Percentiles rank a stretch among this genome's conserved stretches.
phyloP scores from a whole-genome alignment of 2,797 vertebrate species.

The Ciconia nigra region DNA sequence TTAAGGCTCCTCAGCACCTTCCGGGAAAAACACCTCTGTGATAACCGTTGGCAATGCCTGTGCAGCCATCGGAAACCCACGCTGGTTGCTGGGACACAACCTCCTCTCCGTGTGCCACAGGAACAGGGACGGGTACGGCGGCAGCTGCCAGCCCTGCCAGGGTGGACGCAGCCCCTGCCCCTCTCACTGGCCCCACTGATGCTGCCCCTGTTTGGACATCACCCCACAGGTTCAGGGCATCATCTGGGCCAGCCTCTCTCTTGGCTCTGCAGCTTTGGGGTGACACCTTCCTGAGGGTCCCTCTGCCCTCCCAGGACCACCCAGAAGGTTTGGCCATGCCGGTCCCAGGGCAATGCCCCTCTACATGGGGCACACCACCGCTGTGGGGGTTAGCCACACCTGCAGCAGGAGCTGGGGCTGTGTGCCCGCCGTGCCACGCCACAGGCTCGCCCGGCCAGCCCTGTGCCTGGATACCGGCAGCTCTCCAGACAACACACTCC shows the following conservation, averaged over 20 bases:
- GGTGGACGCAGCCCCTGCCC: not conserved
- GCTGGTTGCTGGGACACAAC: not conserved
- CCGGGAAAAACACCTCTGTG: fast-evolving
- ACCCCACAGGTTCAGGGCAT: fast-evolving
- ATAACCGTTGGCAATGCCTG: fast-evolving
- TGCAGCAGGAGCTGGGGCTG: not conserved
- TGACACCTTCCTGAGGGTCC: not conserved
- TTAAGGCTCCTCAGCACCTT: not conserved
- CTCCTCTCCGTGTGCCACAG: fast-evolving
- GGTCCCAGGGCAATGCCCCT: fast-evolving
- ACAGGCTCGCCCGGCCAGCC: not conserved
- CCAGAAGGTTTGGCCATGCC: fast-evolving
- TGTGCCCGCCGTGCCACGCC: fast-evolving
- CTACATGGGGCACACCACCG: fast-evolving
- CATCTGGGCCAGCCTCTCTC: fast-evolving
- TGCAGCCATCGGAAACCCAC: fast-evolving
- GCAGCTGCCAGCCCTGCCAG: not conserved
- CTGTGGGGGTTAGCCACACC: fast-evolving
- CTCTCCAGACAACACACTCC: slow-evolving; percentile 51
- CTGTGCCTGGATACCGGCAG: slow-evolving; percentile 24
- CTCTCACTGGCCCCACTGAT: fast-evolving
- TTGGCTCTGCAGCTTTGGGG: fast-evolving
- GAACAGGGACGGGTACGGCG: fast-evolving
- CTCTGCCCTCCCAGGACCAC: not conserved
- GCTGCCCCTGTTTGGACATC: not conserved